These are phyloP conservation scores for Eleginops maclovinus DNA, from an alignment of 2,113 vertebrate genomes.

Conservation along the genomic window DNA sequence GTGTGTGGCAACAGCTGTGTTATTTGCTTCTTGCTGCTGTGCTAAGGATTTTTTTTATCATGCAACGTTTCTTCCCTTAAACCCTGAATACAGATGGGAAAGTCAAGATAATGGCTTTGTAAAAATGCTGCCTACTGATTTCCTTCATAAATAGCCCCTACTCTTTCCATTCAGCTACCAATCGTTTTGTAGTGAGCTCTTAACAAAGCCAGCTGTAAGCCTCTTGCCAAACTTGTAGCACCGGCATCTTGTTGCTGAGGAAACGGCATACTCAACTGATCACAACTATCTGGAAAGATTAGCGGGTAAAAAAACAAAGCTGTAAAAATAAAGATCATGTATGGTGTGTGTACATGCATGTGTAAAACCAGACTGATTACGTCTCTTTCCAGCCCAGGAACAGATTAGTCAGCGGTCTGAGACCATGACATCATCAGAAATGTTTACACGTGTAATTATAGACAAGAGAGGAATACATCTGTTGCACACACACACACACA, in stretches of 20 bases:
- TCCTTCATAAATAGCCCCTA: constrained; percentile 52
- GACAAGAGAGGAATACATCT: constrained; percentile 74
- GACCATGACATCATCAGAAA: constrained; percentile 76
- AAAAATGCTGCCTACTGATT: constrained; percentile 51
- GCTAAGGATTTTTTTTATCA: constrained; percentile 43
- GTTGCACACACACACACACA: constrained; percentile 34
- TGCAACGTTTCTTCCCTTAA: constrained; percentile 10
- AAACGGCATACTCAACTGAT: constrained; percentile 29
- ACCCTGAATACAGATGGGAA: constrained; percentile 22
- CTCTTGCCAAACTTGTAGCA: constrained; percentile 37
- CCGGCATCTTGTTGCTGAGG: constrained; percentile 45
- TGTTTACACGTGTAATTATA: constrained; percentile 80
- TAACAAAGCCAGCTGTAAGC: constrained; percentile 49
- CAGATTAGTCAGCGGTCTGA: constrained; percentile 73
- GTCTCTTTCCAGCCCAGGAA: constrained; percentile 64
- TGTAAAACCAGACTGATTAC: constrained; percentile 64
- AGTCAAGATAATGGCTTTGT: constrained; percentile 39
- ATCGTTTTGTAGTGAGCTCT: constrained; percentile 19
- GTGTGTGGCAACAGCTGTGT: constrained; percentile 20
- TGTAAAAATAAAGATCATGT: constrained; percentile 23
- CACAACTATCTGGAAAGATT: constrained; percentile 6
- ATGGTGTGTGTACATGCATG: constrained; percentile 5
- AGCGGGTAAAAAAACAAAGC: constrained; percentile 31
- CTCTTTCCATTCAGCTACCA: constrained; percentile 32
- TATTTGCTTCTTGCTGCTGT: constrained; percentile 33